Evolutionary conservation across 2,888 invertebrate genomes (phyloP), one percentile per base, ranked within the genome.

Genomic region (Melinopterus prodromus): DNA sequence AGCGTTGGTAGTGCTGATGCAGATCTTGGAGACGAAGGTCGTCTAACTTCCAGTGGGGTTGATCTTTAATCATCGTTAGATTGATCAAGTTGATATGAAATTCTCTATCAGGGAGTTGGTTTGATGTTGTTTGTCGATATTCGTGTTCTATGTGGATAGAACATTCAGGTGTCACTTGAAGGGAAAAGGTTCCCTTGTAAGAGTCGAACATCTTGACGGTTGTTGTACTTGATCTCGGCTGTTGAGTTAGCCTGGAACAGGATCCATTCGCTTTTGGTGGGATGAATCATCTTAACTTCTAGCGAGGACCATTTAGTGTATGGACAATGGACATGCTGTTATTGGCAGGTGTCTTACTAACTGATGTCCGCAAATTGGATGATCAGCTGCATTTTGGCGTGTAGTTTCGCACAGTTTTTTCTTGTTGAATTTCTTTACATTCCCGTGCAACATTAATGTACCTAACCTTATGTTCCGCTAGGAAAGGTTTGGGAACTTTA

Each of bases 381-480:
- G 53, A 9, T 7, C 12, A 7, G 7, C 0, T 12, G 53, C 53
- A 12, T 53, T 6, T 2, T 9, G 53, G 12, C 2, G 2, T 26
- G 26, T 53, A 9, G 53, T 4, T 53, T 53, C 5, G 53, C 53
- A 53, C 7, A 53, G 53, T 3, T 1, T 7, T n/a, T 53, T 53
- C 53, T 53, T 53, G 53, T 53, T 9, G 53, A 53, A 12, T 12
- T 53, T 12, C 53, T 53, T 53, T 12, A 9, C 7, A 12, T 7
- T 12, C 38, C 16, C 53, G 4, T 6, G 7, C n/a, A 16, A 53
- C 53, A 6, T 26, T 69, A 76, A 38, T 38, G 37, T 37, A 76
- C 38, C 76, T 76, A 76, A 71, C 15, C 36, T 71, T 78, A 37
- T 71, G 71, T 71, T 78, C 78, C 35, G 78, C 78, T 16, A 78